A percentile compares a stretch with the other conserved stretches of the same genome.
phyloP scores from a whole-genome alignment of 2,888 invertebrate species.

The Lepidocyrtinus sp. region DNA sequence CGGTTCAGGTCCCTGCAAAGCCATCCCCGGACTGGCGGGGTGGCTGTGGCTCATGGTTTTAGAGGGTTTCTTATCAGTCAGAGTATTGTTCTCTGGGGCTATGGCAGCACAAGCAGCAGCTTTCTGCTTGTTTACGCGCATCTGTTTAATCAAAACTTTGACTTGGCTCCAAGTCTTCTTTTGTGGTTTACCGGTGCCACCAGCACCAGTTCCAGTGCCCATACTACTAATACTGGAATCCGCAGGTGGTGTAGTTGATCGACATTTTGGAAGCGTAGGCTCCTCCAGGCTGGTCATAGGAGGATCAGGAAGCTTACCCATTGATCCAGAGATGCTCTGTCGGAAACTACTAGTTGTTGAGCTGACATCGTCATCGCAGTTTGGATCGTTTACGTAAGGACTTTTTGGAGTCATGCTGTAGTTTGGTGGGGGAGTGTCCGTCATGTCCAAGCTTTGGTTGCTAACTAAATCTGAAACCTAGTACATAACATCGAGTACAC shows the following conservation, averaged over 20 bases:
- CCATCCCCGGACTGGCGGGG: constrained; percentile 59
- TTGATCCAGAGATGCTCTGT: constrained; percentile 48
- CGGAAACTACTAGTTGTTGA: constrained; percentile 32
- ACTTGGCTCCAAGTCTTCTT: constrained; percentile 63
- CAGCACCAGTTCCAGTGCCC: neutral
- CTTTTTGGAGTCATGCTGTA: constrained; percentile 60
- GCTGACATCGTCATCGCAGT: constrained; percentile 22
- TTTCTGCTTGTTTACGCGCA: constrained; percentile 51
- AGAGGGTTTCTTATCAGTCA: neutral
- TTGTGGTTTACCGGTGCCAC: constrained; percentile 22
- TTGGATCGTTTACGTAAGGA: constrained; percentile 22
- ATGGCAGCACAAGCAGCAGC: neutral
- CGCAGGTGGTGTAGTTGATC: constrained; percentile 60
- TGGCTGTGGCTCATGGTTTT: constrained; percentile 34
- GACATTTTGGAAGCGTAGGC: constrained; percentile 40
- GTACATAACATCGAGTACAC: constrained; percentile 20
- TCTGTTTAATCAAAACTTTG: constrained; percentile 63
- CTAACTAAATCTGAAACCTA: constrained; percentile 65
- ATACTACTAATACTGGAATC: neutral
- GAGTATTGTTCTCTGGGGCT: neutral
- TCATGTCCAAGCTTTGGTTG: constrained; percentile 59
- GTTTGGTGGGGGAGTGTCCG: constrained; percentile 60
- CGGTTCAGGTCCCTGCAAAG: constrained; percentile 31
- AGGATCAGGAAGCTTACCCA: constrained; percentile 56
- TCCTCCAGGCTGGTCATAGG: neutral